Conservation (phyloP, 2,888 invertebrate species). For the Lepidocyrtinus sp. region DNA sequence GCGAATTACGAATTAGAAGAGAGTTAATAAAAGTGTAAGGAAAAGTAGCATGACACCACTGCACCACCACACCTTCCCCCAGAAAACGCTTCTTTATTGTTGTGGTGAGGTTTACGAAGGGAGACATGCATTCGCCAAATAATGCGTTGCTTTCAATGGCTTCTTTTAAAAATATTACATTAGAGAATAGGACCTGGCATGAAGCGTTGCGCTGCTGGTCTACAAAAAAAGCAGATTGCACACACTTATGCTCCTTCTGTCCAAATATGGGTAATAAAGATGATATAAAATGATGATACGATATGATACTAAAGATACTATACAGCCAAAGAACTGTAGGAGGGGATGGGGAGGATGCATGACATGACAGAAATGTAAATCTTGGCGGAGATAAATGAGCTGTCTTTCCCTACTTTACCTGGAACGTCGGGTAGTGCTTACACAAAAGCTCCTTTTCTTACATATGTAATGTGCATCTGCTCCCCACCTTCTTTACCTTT, state of each 20-base stretch:
- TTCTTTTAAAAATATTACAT: too few species aligned
- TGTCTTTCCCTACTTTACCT: conserved; percentile 31
- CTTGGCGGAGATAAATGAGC: conserved; percentile 56
- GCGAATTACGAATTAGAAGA: not conserved
- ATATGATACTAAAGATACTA: too few species aligned
- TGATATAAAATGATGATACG: conserved; percentile 23
- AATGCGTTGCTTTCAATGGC: too few species aligned
- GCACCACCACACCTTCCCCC: too few species aligned
- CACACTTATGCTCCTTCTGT: too few species aligned
- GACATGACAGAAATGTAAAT: conserved; percentile 51
- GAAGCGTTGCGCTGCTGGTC: too few species aligned
- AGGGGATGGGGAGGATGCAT: conserved; percentile 39
- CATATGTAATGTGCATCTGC: not conserved
- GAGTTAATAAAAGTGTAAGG: not conserved
- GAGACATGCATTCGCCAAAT: too few species aligned
- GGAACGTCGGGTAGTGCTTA: not conserved
- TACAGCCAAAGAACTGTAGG: too few species aligned
- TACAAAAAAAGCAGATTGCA: too few species aligned
- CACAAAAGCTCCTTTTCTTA: not conserved
- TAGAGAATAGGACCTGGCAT: too few species aligned
- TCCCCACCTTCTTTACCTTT: too few species aligned
- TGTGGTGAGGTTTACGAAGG: not conserved
- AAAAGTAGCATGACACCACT: not conserved
- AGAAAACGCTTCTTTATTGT: not conserved
- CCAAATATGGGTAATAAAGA: conserved; percentile 19